A percentile compares a stretch with the other conserved stretches of the same genome.
Conservation (phyloP, 2,797 vertebrate genomes). For the Todus mexicanus region DNA sequence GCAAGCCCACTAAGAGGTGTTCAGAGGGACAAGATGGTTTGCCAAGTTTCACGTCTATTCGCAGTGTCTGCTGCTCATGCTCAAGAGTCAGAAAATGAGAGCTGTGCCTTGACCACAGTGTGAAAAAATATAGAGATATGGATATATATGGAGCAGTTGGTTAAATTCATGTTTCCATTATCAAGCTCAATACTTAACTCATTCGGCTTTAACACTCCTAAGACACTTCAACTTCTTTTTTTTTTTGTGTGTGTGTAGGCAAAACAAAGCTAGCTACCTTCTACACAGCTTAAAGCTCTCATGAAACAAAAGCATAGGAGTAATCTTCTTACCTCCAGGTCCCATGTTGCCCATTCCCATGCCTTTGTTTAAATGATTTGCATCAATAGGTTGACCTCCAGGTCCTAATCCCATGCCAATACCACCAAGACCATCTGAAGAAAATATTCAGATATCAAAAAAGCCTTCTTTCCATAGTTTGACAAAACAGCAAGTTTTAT, state of each 20-base stretch:
- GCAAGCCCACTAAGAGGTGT: slow-evolving; percentile 55
- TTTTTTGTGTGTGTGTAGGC: no score
- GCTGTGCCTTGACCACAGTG: slow-evolving; percentile 46
- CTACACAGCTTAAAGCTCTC: slow-evolving; percentile 68
- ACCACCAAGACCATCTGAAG: slow-evolving; percentile 93
- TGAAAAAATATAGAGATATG: no score
- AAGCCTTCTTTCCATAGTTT: slow-evolving; percentile 59
- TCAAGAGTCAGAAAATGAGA: slow-evolving; percentile 66
- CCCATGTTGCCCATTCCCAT: slow-evolving; percentile 92
- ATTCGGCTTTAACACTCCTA: slow-evolving; percentile 52
- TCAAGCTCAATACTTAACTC: slow-evolving; percentile 28
- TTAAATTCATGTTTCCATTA: slow-evolving; percentile 49
- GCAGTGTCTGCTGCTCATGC: slow-evolving; percentile 64
- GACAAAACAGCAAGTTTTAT: slow-evolving; percentile 65
- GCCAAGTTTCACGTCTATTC: slow-evolving; percentile 16
- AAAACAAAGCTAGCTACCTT: slow-evolving; percentile 63
- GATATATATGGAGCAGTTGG: slow-evolving; percentile 38
- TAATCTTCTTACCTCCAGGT: slow-evolving; percentile 80
- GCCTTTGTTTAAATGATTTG: slow-evolving; percentile 90
- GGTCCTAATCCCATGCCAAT: slow-evolving; percentile 95
- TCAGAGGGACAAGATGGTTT: slow-evolving; percentile 47
- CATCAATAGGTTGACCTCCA: slow-evolving; percentile 95
- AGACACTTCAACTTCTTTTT: slow-evolving; percentile 15
- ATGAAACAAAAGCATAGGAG: slow-evolving; percentile 68
- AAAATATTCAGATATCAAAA: slow-evolving; percentile 60